Base-by-base conservation (phyloP, 2,113 vertebrate species). In the Strix uralensis region DNA sequence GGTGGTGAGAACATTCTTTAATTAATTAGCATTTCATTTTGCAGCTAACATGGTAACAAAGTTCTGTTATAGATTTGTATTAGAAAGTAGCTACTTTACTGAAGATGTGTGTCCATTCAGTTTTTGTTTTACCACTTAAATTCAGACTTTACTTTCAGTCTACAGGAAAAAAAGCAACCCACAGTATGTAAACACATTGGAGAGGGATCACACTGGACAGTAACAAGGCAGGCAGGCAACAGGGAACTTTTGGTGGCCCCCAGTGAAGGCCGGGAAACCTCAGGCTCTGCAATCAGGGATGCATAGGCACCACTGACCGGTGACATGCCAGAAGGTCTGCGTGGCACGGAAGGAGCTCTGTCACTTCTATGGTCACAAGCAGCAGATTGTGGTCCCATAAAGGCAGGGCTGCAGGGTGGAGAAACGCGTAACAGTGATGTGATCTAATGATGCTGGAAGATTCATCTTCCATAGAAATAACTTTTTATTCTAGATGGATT, bases 231-330 rank as follows among this genome's bases (percentile, higher is more conserved):
- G 32, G 19, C 11, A 65, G 34, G 27, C 23, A 72, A 30, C 23
- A 29, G 13, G 30, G 46, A 89, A 34, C 15, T 15, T 90, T 34
- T 3, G 5, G 46, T 49, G 42, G 46, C 40, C 74, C 73, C 32
- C 7, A 10, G 9, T 32, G 67, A 85, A 22, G 34, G 30, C 47
- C 1, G 5, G 30, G 84, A 81, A 42, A 70, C 38, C 17, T 74
- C 65, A 71, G 29, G 12, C 21, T 66, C 26, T 1, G 2, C 0
- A 1, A 2, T 5, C 70, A 69, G 49, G 14, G 34, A 42, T 57
- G 14, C 16, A 15, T 9, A 62, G 46, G 72, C 15, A 49, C 36
- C 63, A 34, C 67, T 23, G 59, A 51, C 26, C 20, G 8, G 36
- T 20, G 29, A 15, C 26, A 12, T 11, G 21, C 52, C n/a, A 46